phyloP scores from a whole-genome alignment of 1,140 invertebrate species.

The Drosophila burlai region DNA sequence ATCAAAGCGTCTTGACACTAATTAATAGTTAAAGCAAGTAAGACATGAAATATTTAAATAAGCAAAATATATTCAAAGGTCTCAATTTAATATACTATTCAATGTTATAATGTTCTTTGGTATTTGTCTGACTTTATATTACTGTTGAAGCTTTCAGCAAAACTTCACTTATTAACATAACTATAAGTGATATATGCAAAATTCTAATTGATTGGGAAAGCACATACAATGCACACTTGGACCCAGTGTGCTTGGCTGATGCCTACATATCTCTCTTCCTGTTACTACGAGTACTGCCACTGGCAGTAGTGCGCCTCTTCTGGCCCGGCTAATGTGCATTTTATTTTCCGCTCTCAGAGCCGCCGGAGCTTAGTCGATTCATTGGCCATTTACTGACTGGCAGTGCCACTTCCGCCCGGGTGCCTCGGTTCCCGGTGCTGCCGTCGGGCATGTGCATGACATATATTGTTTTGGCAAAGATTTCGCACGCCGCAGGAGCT shows the following conservation, averaged over 20 bases:
- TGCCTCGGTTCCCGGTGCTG: background rate
- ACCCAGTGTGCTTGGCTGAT: constrained; percentile 15
- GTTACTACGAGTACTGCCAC: constrained; percentile 12
- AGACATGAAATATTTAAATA: background rate
- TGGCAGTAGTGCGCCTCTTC: constrained; percentile 35
- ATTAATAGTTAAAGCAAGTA: background rate
- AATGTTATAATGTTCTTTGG: background rate
- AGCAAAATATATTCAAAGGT: no score
- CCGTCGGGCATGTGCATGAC: constrained; percentile 61
- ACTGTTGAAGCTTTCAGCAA: no score
- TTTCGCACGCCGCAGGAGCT: constrained; percentile 67
- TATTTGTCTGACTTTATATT: background rate
- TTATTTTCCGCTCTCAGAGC: constrained; percentile 75
- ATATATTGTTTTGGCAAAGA: constrained; percentile 77
- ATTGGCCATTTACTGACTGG: constrained; percentile 66
- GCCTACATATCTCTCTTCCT: constrained; percentile 23
- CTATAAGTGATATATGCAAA: background rate
- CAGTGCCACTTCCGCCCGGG: constrained; percentile 33
- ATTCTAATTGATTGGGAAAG: background rate
- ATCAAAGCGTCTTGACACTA: background rate
- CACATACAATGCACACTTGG: background rate
- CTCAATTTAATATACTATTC: background rate
- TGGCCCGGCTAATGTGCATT: constrained; percentile 77
- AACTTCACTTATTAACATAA: background rate
- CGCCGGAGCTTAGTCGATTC: constrained; percentile 67